Percentiles rank a stretch among this genome's conserved stretches.
Evolutionary conservation across 2,113 vertebrate genomes (phyloP).

Genomic region (Erpornis zantholeuca): DNA sequence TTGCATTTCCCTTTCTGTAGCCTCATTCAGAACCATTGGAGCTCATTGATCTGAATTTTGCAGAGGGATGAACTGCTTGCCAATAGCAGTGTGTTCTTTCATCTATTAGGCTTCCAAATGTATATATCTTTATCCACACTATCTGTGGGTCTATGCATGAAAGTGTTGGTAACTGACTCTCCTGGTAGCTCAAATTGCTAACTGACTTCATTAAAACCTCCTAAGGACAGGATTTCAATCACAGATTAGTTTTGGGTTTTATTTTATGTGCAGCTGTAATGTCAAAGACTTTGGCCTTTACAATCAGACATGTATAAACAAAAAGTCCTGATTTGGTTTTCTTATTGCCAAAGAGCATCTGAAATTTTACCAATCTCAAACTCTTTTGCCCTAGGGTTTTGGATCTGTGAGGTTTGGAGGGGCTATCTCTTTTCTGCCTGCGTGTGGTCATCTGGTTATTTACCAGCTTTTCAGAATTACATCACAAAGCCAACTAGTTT

Average conservation of each 20-base stretch:
- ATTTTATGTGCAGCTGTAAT: background rate
- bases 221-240: background rate
- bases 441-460: background rate
- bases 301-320: background rate
- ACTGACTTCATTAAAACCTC: background rate
- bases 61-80: slow-evolving; percentile 40
- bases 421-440: background rate
- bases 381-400: background rate
- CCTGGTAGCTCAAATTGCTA: background rate
- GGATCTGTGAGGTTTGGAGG: background rate
- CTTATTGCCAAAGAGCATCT: background rate
- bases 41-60: slow-evolving; percentile 56
- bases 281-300: background rate
- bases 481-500: background rate
- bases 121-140: background rate
- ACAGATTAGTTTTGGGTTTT: background rate
- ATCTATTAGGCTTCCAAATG: background rate
- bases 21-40: slow-evolving; percentile 9
- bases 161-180: background rate
- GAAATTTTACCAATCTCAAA: background rate
- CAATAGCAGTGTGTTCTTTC: background rate
- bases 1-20: slow-evolving; percentile 11
- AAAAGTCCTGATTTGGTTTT: background rate
- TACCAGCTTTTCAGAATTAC: background rate
- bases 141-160: background rate